Conservation (phyloP, 2,113 vertebrate species). For the Empidonax traillii region DNA sequence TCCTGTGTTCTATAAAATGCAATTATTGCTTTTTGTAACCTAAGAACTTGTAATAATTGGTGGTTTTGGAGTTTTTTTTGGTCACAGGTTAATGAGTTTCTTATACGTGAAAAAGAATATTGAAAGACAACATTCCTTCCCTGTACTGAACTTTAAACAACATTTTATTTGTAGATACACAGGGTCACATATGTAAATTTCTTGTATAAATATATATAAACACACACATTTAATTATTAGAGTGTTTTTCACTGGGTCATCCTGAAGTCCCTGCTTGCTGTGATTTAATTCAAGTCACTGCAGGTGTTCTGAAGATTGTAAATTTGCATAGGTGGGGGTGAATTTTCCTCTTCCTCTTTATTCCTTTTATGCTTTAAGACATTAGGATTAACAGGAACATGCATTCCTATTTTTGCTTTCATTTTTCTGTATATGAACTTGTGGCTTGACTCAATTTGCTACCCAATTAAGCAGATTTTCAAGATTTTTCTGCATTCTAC, state of each 20-base stretch:
- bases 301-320: background rate
- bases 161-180: background rate
- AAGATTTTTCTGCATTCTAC: background rate
- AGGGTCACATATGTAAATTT: background rate
- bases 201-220: background rate
- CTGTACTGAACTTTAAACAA: background rate
- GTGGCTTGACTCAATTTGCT: background rate
- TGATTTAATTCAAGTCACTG: constrained; percentile 5
- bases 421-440: background rate
- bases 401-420: background rate
- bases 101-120: background rate
- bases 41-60: background rate
- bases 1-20: background rate
- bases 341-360: background rate
- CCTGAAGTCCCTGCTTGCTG: background rate
- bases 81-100: background rate
- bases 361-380: background rate
- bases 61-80: background rate
- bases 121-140: background rate
- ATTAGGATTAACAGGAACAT: background rate
- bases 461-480: background rate
- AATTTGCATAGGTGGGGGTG: background rate
- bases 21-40: background rate
- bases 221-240: background rate
- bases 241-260: background rate